phyloP scores from a whole-genome alignment of 2,113 vertebrate species.

The Lampris incognitus region DNA sequence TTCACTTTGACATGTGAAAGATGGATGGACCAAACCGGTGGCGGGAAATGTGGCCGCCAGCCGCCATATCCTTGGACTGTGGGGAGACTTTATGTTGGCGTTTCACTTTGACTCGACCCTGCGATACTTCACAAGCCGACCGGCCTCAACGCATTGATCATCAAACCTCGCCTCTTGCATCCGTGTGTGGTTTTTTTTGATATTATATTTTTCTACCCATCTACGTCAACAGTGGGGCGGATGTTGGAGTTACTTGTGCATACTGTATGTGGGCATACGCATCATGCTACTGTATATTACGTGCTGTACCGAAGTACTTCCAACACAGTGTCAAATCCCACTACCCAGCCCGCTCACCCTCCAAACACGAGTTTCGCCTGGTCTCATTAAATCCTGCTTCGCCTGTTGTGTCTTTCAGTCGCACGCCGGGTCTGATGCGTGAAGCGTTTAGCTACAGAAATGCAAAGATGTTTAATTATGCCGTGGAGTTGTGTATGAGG shows the following conservation, averaged over 20 bases:
- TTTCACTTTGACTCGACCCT: constrained; percentile 18
- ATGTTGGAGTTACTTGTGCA: constrained; percentile 15
- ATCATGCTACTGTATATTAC: constrained; percentile 16
- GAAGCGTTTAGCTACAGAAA: too few species aligned
- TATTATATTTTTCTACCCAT: constrained; percentile 38
- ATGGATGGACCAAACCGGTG: constrained; percentile 25
- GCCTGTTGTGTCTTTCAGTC: neutral
- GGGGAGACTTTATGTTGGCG: neutral
- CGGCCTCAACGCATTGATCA: constrained; percentile 28
- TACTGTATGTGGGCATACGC: constrained; percentile 23
- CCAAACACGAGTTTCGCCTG: constrained; percentile 8
- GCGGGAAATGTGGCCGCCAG: constrained; percentile 6
- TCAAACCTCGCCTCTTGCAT: constrained; percentile 11
- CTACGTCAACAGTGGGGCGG: constrained; percentile 46
- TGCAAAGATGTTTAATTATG: too few species aligned
- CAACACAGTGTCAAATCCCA: constrained; percentile 19
- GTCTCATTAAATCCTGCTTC: neutral
- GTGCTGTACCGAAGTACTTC: constrained; percentile 20
- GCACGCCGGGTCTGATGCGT: too few species aligned
- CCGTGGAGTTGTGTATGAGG: too few species aligned
- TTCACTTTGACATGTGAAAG: neutral
- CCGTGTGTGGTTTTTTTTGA: constrained; percentile 39
- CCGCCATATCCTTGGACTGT: neutral
- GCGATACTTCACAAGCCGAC: constrained; percentile 5
- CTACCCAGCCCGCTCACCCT: constrained; percentile 20